Evolutionary conservation across 1,140 invertebrate species (phyloP).

Genomic region (Gonatopus flavifemur): DNA sequence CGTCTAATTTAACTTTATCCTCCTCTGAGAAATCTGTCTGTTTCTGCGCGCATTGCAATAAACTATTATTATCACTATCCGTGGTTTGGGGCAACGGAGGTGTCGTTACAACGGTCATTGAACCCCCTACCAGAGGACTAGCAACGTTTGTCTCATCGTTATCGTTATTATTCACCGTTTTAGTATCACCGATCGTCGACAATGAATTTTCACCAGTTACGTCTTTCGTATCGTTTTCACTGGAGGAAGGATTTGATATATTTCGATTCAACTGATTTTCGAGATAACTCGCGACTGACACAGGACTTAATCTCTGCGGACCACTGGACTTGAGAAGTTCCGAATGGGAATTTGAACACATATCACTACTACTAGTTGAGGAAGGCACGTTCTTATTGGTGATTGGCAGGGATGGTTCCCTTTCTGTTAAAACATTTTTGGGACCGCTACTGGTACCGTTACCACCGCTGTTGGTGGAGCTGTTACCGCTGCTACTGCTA

Average conservation of each 20-base stretch:
- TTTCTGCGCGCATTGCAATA: constrained; percentile 40
- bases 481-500: constrained; percentile 18
- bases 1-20: constrained; percentile 34
- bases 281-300: constrained; percentile 40
- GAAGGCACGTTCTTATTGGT: constrained; percentile 59
- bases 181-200: constrained; percentile 24
- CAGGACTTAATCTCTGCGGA: constrained; percentile 37
- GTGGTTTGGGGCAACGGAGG: constrained; percentile 24
- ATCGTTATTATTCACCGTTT: constrained; percentile 19
- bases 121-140: constrained; percentile 32
- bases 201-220: constrained; percentile 30
- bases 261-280: constrained; percentile 39
- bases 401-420: constrained; percentile 36
- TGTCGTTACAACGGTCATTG: constrained; percentile 29
- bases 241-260: constrained; percentile 31
- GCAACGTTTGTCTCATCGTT: constrained; percentile 26
- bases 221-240: constrained; percentile 21
- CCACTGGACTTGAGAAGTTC: constrained; percentile 46
- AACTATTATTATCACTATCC: constrained; percentile 41
- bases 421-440: constrained; percentile 21
- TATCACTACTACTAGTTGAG: constrained; percentile 56
- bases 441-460: too few species aligned
- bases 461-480: constrained; percentile 16
- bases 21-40: constrained; percentile 30
- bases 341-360: constrained; percentile 55